Evolutionary conservation across 2,797 vertebrate genomes (phyloP), one percentile per base, ranked within the genome.

Genomic region (Gambusia yucatana): DNA sequence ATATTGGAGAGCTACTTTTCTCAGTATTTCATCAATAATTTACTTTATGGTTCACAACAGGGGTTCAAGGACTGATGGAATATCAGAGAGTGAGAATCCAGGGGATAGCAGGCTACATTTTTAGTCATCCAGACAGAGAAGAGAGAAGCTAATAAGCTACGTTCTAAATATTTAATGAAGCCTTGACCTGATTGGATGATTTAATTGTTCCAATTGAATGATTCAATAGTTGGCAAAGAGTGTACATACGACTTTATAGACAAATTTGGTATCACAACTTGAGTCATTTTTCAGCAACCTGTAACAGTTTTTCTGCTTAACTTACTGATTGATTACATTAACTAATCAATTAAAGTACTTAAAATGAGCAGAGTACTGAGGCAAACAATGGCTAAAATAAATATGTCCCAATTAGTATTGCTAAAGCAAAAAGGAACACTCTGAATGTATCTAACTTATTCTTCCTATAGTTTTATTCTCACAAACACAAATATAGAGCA

Each of bases 131-230:
- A 82, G 92, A 85, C 86, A 90, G 89, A 77, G 63, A 85, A 36
- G 43, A 57, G 85, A 82, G 87, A 77, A 92, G 86, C 86, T 94
- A 95, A 95, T 94, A 94, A 93, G 91, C 78, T 89, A 77, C 77
- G 75, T 83, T 89, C 76, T 94, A 89, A 94, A 95, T 95, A 93
- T 90, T 94, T 94, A 92, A 94, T 92, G 81, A 83, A 80, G 82
- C 72, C 79, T 86, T 92, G 90, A 94, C 92, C 92, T 92, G 91
- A 94, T 94, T 94, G 91, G 91, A 82, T 93, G 81, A 92, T 92
- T 92, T 94, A 94, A 94, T 95, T 94, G 90, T 84, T 87, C 82
- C 89, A 93, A 93, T 94, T 94, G 87, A 94, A 95, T 93, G 89
- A 94, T 93, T 95, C 91, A 95, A 92, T 91, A 93, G 86, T 69